These are phyloP conservation scores for Brachyptera risi DNA, from an alignment of 2,888 invertebrate species.

Conservation along the genomic window DNA sequence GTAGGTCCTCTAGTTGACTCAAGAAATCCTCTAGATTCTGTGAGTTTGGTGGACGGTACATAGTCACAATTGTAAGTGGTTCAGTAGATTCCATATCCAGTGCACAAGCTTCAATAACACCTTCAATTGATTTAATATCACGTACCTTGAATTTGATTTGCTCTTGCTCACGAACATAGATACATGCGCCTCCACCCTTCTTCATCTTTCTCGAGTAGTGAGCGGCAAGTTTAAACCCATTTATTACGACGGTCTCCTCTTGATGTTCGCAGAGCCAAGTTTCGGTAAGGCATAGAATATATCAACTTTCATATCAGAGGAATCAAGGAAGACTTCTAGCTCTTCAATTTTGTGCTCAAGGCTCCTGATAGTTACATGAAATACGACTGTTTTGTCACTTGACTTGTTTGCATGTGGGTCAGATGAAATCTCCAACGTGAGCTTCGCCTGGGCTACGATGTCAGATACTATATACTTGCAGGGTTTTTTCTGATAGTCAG, in stretches of 20 bases:
- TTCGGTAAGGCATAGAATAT: conserved; percentile 6
- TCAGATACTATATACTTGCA: too few species aligned
- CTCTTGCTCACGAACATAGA: background rate
- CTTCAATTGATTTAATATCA: conserved; percentile 1
- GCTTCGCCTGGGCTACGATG: too few species aligned
- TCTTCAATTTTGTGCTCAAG: conserved; percentile 7
- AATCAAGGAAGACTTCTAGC: too few species aligned
- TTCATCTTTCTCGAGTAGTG: background rate
- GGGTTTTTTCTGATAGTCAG: too few species aligned
- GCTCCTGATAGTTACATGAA: conserved; percentile 3
- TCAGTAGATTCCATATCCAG: background rate
- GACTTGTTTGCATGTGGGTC: too few species aligned
- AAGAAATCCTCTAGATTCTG: background rate
- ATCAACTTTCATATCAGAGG: too few species aligned
- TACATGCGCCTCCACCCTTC: background rate
- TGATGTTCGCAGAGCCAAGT: background rate
- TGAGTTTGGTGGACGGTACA: conserved; percentile 1
- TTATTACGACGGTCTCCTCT: background rate
- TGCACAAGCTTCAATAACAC: background rate
- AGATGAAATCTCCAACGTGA: too few species aligned
- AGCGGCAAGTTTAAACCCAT: background rate
- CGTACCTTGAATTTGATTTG: background rate
- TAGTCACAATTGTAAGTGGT: background rate
- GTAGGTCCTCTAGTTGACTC: background rate
- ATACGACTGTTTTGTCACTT: too few species aligned